These are phyloP conservation scores for Strigamia crassipes DNA, from an alignment of 2,888 invertebrate genomes.

Conservation along the genomic window DNA sequence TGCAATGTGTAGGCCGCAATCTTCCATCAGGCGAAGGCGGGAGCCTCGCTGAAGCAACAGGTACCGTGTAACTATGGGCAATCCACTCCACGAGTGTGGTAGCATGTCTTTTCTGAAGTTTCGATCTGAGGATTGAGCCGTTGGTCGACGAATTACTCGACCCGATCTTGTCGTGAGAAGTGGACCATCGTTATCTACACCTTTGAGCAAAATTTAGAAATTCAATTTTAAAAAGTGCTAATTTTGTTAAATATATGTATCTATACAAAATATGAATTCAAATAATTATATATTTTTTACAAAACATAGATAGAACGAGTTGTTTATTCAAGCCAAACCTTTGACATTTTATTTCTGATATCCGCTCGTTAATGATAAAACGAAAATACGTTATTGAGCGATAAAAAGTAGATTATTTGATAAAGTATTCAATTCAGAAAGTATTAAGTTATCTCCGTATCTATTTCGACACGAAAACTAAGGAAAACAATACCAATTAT, in stretches of 20 bases:
- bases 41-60: conserved; percentile 44
- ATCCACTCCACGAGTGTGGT: conserved; percentile 43
- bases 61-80: conserved; percentile 43
- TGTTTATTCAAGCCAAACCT: too few relatives aligned
- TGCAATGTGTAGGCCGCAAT: neutral
- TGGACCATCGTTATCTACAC: neutral
- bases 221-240: neutral
- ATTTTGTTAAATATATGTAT: too few relatives aligned
- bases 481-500: neutral
- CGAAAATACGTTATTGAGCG: neutral
- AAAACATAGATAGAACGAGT: too few relatives aligned
- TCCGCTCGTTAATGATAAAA: neutral
- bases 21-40: conserved; percentile 44
- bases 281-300: too few relatives aligned
- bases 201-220: neutral
- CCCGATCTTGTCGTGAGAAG: conserved; percentile 43
- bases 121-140: neutral
- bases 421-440: neutral
- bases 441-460: neutral
- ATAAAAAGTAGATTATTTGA: neutral
- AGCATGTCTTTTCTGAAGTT: neutral
- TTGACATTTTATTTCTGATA: neutral
- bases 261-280: too few relatives aligned
- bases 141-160: conserved; percentile 43
- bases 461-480: neutral